Base-by-base conservation (phyloP, 2,888 invertebrate genomes). In the Alitta virens region DNA sequence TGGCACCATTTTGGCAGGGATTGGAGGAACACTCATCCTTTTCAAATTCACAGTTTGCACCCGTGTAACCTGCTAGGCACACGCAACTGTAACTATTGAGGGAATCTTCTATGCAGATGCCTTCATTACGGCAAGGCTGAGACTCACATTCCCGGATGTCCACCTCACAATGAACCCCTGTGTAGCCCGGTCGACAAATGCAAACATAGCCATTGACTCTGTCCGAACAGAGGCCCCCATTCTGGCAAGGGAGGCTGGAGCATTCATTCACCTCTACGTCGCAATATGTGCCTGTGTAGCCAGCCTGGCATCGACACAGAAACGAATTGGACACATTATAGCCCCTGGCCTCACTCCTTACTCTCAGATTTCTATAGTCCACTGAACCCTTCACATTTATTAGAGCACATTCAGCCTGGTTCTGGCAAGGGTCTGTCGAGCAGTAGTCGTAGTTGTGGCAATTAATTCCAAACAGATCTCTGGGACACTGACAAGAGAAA, bases 321-420 rank as follows among this genome's bases (percentile, higher is more conserved):
- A 73, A 78, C 43, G 65, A 63, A 49, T 73, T 67, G 2, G 66
- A 27, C 52, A 49, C 46, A 56, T 68, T 66, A 18, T 52, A 1
- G 50, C 68, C 68, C n/a, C 2, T 16, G 21, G 57, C 65, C 14
- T 52, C 58, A 50, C 68, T 58, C 24, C 49, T n/a, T 78, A 78
- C 0, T 69, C 67, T 59, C 79, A 79, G 0, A 72, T 74, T 63
- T 77, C 78, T 2, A 76, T 75, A 74, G 95, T 92, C 64, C 95
- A 94, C 77, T 94, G 94, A 84, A 97, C 88, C 60, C 90, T 91
- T 80, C 96, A 97, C 23, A 90, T 90, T 21, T 94, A 95, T 92
- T 93, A 78, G 96, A 94, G 46, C 56, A 55, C 69, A 69, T 3
- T 49, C 65, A 3, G 60, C 64, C 9, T 50, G 24, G 46, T 61